Percentiles rank a stretch among this genome's conserved stretches.
Evolutionary conservation across 2,888 invertebrate species (phyloP).

Genomic region (Drosophila sordidapex): DNA sequence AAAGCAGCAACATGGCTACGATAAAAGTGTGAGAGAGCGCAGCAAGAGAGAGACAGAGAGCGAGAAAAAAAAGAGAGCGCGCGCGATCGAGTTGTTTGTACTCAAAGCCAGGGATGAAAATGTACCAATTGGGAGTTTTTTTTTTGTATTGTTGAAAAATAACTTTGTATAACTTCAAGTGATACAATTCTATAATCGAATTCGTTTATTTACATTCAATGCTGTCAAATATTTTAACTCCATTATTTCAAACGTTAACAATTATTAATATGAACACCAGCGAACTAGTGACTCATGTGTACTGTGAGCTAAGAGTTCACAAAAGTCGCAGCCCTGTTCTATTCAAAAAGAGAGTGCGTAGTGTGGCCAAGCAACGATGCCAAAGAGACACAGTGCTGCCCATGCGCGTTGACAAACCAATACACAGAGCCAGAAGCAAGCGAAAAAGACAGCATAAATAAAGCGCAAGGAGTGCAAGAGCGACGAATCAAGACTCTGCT

Average conservation of each 20-base stretch:
- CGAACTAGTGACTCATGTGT: not conserved
- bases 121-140: conserved; percentile 27
- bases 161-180: not conserved
- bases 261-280: not conserved
- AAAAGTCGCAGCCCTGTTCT: conserved; percentile 38
- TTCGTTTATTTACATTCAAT: not conserved
- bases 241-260: not conserved
- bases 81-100: conserved; percentile 31
- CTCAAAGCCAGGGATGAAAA: conserved; percentile 41
- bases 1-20: conserved; percentile 36
- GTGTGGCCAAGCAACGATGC: conserved; percentile 48
- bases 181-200: not conserved
- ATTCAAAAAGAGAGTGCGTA: conserved; percentile 32
- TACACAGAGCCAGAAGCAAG: conserved; percentile 8
- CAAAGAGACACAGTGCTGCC: conserved; percentile 52
- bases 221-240: not conserved
- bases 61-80: conserved; percentile 16
- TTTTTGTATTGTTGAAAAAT: not conserved
- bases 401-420: conserved; percentile 58
- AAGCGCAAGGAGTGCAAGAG: conserved; percentile 15
- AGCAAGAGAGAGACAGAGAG: not conserved
- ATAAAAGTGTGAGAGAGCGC: conserved; percentile 35
- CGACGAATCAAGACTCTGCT: conserved; percentile 4
- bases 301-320: not conserved
- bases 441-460: conserved; percentile 12